Percentiles rank a stretch among this genome's conserved stretches.
These are phyloP conservation scores for Orchestes rusci DNA, from an alignment of 2,888 invertebrate species.

Conservation along the genomic window DNA sequence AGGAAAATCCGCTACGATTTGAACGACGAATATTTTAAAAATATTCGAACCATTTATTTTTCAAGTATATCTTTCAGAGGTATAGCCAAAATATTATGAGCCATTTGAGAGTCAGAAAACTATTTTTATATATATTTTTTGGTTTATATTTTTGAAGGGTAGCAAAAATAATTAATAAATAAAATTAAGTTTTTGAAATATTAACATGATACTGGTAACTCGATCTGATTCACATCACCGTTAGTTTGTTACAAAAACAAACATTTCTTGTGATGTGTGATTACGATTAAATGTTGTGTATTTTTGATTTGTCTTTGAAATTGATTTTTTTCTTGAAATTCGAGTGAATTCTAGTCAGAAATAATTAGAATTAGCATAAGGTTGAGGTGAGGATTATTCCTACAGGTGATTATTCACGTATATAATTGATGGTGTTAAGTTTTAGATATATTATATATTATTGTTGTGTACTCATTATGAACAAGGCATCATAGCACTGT, in stretches of 20 bases:
- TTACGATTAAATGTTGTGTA: too few relatives aligned
- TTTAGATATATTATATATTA: too few relatives aligned
- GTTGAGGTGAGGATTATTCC: too few relatives aligned
- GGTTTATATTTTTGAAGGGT: constrained; percentile 36
- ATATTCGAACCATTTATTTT: constrained; percentile 31
- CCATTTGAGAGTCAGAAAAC: constrained; percentile 31
- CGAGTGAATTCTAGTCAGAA: constrained; percentile 43
- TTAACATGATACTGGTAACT: background rate
- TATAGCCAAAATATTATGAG: constrained; percentile 30
- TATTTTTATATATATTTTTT: constrained; percentile 14
- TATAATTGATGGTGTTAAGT: too few relatives aligned
- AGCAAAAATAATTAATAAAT: constrained; percentile 22
- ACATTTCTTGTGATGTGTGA: too few relatives aligned
- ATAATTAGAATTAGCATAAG: too few relatives aligned
- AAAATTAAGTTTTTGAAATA: background rate
- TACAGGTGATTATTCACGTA: too few relatives aligned
- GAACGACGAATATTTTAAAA: constrained; percentile 37
- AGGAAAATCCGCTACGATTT: constrained; percentile 9
- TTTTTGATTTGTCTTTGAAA: constrained; percentile 28
- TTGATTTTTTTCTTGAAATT: constrained; percentile 30
- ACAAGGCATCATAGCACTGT: too few relatives aligned
- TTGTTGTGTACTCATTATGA: too few relatives aligned
- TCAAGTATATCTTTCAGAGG: constrained; percentile 31
- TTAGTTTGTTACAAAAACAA: too few relatives aligned
- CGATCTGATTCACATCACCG: too few relatives aligned